Evolutionary conservation across 2,888 invertebrate genomes (phyloP), one percentile per base, ranked within the genome.

Genomic region (Chironomus riparius): DNA sequence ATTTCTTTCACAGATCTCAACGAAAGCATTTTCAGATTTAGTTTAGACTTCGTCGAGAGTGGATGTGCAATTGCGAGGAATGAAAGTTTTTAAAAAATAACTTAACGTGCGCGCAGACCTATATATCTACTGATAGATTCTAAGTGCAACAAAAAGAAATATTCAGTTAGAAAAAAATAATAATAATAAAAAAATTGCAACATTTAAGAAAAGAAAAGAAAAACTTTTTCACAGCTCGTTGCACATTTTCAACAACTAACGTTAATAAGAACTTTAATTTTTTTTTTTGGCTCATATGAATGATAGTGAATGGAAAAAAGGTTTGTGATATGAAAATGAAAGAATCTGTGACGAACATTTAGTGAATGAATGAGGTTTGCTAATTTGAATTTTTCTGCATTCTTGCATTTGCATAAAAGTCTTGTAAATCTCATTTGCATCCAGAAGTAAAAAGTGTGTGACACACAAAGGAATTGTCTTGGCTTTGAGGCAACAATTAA

Each of bases 191-290:
- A 38, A 70, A 22, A 48, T 70, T 24, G 56, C 56, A 62, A 38
- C 13, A 62, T 65, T 65, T 65, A 13, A 24, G 21, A 24, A 18
- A 12, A 65, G 24, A 65, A 22, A 61, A 62, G 24, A 38, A 73
- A 10, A 38, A 38, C 38, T 10, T 74, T 74, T 74, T 68, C 74
- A 74, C 68, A 48, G 68, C 74, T 74, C 65, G 74, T 21, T 68
- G 74, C 38, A 74, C 21, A 10, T 28, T 68, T 68, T n/a, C 18
- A 24, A 24, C 15, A 15, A 61, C 38, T 61, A 21, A 47, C 24
- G 28, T 47, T 38, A 48, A 68, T 18, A 68, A 68, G 68, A 68
- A 68, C 13, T 56, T 56, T 10, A 3, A 28, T 21, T 24, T 65
- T 65, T 56, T n/a, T n/a, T n/a, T n/a, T n/a, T n/a, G 50, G 15